These are phyloP conservation scores for Theonella swinhoei DNA, from an alignment of 37 sponge, comb jelly and placozoan species.

Conservation along the genomic window DNA sequence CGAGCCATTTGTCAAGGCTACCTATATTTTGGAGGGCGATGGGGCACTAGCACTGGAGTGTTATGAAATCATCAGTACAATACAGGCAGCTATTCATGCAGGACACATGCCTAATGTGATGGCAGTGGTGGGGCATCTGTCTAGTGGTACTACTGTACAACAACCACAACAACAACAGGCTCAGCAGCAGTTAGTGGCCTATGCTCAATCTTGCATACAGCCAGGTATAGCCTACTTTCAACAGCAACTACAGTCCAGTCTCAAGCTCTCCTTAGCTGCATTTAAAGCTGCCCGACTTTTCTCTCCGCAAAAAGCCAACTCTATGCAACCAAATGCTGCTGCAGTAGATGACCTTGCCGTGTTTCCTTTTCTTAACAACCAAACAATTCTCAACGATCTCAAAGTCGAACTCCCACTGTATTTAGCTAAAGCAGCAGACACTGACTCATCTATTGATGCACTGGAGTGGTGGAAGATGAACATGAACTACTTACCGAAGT, in stretches of 20 bases:
- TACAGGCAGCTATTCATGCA: conserved; percentile 14
- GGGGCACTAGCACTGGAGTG: conserved; percentile 29
- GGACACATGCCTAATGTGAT: conserved; percentile 20
- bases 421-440: conserved; percentile 35
- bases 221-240: background rate
- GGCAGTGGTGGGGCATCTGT: conserved; percentile 12
- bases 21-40: conserved; percentile 43
- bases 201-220: background rate
- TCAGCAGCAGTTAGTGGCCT: background rate
- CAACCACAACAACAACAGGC: background rate
- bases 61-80: background rate
- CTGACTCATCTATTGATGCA: background rate
- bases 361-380: conserved; percentile 4
- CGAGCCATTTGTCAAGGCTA: conserved; percentile 53
- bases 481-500: background rate
- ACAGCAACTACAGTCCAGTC: background rate
- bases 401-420: conserved; percentile 38
- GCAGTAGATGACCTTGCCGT: background rate
- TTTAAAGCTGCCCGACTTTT: background rate
- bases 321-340: background rate
- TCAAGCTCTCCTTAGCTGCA: background rate
- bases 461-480: background rate
- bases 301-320: background rate
- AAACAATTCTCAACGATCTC: conserved; percentile 15
- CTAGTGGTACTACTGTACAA: background rate